Evolutionary conservation across 53 echinoderm and acorn worm species (phyloP), one percentile per base, ranked within the genome.

Genomic region (Echinometra lucunter): DNA sequence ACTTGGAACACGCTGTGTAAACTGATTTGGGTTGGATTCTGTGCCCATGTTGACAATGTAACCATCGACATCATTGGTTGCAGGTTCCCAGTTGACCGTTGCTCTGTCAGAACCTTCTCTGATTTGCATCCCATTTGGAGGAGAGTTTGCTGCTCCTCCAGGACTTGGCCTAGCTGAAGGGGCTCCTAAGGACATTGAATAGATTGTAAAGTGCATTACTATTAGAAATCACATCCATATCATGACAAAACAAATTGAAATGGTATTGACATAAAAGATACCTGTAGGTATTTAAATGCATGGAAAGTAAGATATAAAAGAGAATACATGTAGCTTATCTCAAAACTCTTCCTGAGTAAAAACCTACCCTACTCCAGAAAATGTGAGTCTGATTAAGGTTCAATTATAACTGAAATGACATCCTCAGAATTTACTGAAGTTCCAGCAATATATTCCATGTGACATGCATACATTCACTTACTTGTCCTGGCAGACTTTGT

Each of bases 121-220:
- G 21, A 70, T 70, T 45, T 70, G 92, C 92, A 91, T 91, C 63
- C 92, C 92, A 69, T 60, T 91, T 17, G 92, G 92, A 27, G 66
- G 92, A 66, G 92, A 70, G 8, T 85, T 16, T 85, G 47, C 49
- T 12, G 85, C 85, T 47, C 85, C 53, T 49, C 45, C 85, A 12
- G 45, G 10, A 19, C 42, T 44, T 53, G 40, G 32, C 11, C 13
- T 81, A 16, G 78, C 19, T 18, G 40, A 4, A 78, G 18, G 19
- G 17, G 78, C 6, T 42, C 37, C 38, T 42, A 42, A 40, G 13
- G 8, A 78, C 30, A 38, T 16, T 78, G 38, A 78, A 40, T 19
- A 40, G 19, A 21, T 40, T 19, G 38, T 42, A 42, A 38, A 21
- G 18, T 21, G 28, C 38, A 78, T 16, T 21, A 30, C 32, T 12